Conservation (phyloP, 2,888 invertebrate genomes). For the Bellardia pandia region DNA sequence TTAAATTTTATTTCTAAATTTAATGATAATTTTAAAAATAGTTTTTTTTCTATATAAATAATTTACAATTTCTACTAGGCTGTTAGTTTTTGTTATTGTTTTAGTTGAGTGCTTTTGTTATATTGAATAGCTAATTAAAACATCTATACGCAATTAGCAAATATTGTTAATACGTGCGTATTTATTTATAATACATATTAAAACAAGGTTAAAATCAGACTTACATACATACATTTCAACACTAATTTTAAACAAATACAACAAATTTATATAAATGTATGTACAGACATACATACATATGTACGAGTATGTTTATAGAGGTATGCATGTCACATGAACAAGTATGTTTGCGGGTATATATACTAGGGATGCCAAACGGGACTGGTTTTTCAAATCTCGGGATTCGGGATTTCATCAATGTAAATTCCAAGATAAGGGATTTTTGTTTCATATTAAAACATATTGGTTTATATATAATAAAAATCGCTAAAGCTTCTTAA, state of each 20-base stretch:
- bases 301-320: not conserved
- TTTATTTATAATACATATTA: constrained; percentile 15
- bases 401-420: no score
- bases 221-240: not conserved
- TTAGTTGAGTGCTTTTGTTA: not conserved
- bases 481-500: no score
- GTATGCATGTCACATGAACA: not conserved
- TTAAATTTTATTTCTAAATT: no score
- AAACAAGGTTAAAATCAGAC: constrained; percentile 34
- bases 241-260: constrained; percentile 4
- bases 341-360: not conserved
- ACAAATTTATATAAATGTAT: not conserved
- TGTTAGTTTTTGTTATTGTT: not conserved
- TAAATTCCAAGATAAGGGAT: no score
- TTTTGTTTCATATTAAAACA: no score
- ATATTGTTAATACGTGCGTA: constrained; percentile 69
- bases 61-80: not conserved
- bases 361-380: no score
- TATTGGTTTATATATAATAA: no score
- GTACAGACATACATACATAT: not conserved
- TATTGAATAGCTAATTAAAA: constrained; percentile 66
- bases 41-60: not conserved
- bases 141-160: constrained; percentile 70
- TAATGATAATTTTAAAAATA: constrained; percentile 2
- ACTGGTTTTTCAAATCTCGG: no score